Evolutionary conservation across 1,140 invertebrate genomes (phyloP), one percentile per base, ranked within the genome.

Genomic region (Lysiphlebus fabarum): DNA sequence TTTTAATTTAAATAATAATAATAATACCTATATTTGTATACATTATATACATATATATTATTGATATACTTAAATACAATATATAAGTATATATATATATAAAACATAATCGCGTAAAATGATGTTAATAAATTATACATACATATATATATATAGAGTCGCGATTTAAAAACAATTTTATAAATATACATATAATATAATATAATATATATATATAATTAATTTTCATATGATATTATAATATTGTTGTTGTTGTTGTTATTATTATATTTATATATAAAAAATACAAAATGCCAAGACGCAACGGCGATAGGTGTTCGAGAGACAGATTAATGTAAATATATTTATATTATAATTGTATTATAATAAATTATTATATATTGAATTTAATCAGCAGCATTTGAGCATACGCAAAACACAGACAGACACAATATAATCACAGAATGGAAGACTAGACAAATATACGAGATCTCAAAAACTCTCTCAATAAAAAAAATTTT

Each of bases 371-470:
- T 51, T 36, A 10, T 51, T 36, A 26, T 49, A n/a, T 51, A 7
- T 51, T 51, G 36, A n/a, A 38, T 51, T 42, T 62, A 26, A 26
- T 66, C 64, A 72, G 71, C 66, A 72, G 71, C 67, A 62, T 71
- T 64, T 71, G 64, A 68, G 65, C 70, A 61, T 69, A 63, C 67
- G 66, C 64, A 72, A 61, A 65, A 68, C 64, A 70, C 58, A 73
- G 55, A 67, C 63, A 68, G 58, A 73, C 58, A 70, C 10, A 51
- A 12, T 10, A 51, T 51, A 26, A 43, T 41, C 64, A 73, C 65
- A 69, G 64, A 70, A 50, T 68, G 67, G 68, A 65, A 59, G 63
- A 65, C n/a, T n/a, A n/a, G n/a, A n/a, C n/a, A n/a, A n/a, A n/a
- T n/a, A n/a, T n/a, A n/a, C n/a, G n/a, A 66, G 51, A 67, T 63